Conservation (phyloP, 1,140 invertebrate genomes). For the Lucilia sericata region DNA sequence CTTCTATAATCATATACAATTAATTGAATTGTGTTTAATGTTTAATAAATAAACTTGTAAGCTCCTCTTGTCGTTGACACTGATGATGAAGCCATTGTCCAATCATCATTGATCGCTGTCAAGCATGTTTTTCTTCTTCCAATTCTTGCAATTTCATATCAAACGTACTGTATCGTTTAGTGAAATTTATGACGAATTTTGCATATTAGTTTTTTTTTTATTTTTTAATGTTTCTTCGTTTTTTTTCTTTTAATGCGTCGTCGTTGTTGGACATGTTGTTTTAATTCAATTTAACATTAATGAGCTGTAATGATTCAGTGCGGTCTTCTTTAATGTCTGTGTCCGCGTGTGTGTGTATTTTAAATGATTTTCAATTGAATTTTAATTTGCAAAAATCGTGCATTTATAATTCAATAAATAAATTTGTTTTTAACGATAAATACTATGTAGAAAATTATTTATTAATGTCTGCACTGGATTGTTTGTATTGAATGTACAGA, state of each 20-base stretch:
- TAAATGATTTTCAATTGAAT: slow-evolving; percentile 24
- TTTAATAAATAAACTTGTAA: background rate
- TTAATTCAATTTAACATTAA: slow-evolving; percentile 20
- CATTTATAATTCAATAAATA: slow-evolving; percentile 13
- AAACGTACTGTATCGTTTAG: background rate
- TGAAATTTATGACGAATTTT: slow-evolving; percentile 24
- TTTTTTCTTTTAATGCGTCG: background rate
- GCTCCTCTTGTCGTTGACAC: slow-evolving; percentile 3
- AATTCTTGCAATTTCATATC: slow-evolving; percentile 24
- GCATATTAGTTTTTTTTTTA: background rate
- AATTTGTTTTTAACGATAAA: background rate
- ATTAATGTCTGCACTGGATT: too few relatives aligned
- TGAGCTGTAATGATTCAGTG: slow-evolving; percentile 20
- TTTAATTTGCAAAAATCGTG: slow-evolving; percentile 29
- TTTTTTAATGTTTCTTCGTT: background rate
- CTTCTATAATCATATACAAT: too few relatives aligned
- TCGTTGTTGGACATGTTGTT: slow-evolving; percentile 23
- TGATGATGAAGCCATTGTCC: slow-evolving; percentile 10
- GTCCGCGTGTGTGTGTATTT: background rate
- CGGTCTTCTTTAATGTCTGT: slow-evolving; percentile 25
- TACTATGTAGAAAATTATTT: too few relatives aligned
- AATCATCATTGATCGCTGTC: slow-evolving; percentile 23
- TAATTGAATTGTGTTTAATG: too few relatives aligned
- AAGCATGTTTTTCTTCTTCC: slow-evolving; percentile 22
- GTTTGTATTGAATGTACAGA: too few relatives aligned